Evolutionary conservation across 2,888 invertebrate species (phyloP), one percentile per base, ranked within the genome.

Genomic region (Ormia ochracea): DNA sequence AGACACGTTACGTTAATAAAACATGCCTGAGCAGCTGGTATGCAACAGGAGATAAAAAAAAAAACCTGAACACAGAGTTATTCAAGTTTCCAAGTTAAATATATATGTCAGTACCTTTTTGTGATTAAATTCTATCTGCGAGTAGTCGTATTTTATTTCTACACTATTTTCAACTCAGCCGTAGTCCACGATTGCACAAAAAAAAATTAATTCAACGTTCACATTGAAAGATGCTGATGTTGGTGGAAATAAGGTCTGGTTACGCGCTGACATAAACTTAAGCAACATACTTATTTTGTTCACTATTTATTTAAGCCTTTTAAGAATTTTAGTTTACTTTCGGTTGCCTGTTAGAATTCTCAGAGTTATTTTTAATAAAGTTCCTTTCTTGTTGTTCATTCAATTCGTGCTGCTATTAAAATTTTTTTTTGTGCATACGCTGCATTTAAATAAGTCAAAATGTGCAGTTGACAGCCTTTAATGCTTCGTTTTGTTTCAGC

Each of bases 401-500:
- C 69, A 69, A 38, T 74, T 74, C 69, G 28, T 12, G 61, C 68
- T 9, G 54, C 26, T 69, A 58, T 69, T 43, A 28, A 21, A 59
- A 69, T 41, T 19, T 26, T 70, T 63, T 28, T 38, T 50, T 41
- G 45, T 65, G 54, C 45, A 74, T 78, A 77, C 75, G 43, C 9
- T 76, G 80, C 26, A 79, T 56, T 73, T 69, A 21, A 59, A 26
- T 48, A 43, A 45, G 14, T 70, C 65, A 80, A 82, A 81, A 81
- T 69, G 77, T 82, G 78, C 50, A 56, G 81, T 74, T 82, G 82
- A 81, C 77, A 82, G 68, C 63, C 78, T 82, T 83, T 78, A 79
- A 79, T 82, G 78, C 66, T 63, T 31, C 36, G 58, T 12, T 19
- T 33, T 82, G 78, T 70, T 63, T 31, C 36, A 58, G 17, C 14